Conservation (phyloP, 2,113 vertebrate species). For the Vulpes lagopus region DNA sequence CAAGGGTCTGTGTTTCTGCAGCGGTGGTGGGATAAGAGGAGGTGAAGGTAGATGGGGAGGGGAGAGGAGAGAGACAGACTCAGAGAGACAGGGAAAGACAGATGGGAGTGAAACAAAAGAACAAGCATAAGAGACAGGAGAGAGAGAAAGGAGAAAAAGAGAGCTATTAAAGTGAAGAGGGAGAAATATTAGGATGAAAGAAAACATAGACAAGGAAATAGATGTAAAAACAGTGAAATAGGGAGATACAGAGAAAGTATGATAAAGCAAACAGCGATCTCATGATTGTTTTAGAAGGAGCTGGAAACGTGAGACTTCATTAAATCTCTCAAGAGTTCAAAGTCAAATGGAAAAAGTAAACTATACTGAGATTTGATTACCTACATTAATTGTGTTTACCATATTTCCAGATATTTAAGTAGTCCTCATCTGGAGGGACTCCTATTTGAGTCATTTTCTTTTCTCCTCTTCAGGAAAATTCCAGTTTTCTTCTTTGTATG, state of each 20-base stretch:
- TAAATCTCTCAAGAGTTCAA: background rate
- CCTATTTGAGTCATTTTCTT: slow-evolving; percentile 51
- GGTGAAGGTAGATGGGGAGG: background rate
- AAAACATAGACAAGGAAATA: background rate
- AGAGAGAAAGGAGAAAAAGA: background rate
- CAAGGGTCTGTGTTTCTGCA: background rate
- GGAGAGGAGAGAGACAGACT: background rate
- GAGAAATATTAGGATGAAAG: background rate
- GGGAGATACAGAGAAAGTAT: background rate
- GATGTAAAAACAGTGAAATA: background rate
- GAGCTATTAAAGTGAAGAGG: background rate
- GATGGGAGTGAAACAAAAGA: background rate
- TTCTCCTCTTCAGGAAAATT: slow-evolving; percentile 86
- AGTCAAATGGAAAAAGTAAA: background rate
- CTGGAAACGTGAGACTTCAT: background rate
- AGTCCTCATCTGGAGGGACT: slow-evolving; percentile 9
- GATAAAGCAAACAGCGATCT: background rate
- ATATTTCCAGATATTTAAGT: background rate
- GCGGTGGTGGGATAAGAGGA: background rate
- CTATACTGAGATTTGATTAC: background rate
- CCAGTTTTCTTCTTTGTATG: slow-evolving; percentile 82
- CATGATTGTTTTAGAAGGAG: background rate
- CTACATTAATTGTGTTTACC: background rate
- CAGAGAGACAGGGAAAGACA: background rate
- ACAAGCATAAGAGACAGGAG: background rate